Base-by-base conservation (phyloP, 2,888 invertebrate species). In the Cenopis cana region DNA sequence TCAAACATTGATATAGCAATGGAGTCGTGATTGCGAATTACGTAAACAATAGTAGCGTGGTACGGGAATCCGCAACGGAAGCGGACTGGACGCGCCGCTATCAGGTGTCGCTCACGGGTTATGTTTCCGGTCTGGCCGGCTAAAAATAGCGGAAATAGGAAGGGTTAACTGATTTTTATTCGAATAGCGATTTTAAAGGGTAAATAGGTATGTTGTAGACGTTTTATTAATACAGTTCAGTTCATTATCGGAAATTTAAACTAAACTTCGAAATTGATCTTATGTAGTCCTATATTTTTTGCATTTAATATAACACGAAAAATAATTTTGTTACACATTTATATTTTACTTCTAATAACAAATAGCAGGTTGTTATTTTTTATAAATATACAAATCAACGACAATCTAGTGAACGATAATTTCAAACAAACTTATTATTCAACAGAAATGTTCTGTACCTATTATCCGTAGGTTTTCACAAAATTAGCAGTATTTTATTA, bases 51-150 rank as follows among this genome's bases (percentile, higher is more conserved):
- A 38, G 54, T 52, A 52, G 54, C 64, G 24, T 38, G 54, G 54
- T 38, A 54, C 20, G 38, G 52, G 64, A 38, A 54, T 46, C 60
- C 24, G 55, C 29, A 55, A 5, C 64, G 52, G 64, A 54, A 54
- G 12, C 52, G 64, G 64, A 54, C 52, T 6, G 52, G 52, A 12
- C 36, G 62, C 62, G 50, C 14, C n/a, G 64, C 64, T 64, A 64
- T 64, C 64, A 64, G 64, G 64, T 54, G 64, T 54, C 64, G 64
- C 38, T 64, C 64, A 24, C 54, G 54, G 64, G 54, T 54, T 61
- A 54, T 64, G 38, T 54, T 64, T 64, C 64, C 64, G 64, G 62
- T 36, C 62, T 18, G 52, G 2, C 52, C 18, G 12, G 52, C 38
- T 64, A 64, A 64, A 64, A 64, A 64, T 64, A 24, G 17, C 18